Conservation (phyloP, 2,888 invertebrate genomes). For the Pollenia labialis region DNA sequence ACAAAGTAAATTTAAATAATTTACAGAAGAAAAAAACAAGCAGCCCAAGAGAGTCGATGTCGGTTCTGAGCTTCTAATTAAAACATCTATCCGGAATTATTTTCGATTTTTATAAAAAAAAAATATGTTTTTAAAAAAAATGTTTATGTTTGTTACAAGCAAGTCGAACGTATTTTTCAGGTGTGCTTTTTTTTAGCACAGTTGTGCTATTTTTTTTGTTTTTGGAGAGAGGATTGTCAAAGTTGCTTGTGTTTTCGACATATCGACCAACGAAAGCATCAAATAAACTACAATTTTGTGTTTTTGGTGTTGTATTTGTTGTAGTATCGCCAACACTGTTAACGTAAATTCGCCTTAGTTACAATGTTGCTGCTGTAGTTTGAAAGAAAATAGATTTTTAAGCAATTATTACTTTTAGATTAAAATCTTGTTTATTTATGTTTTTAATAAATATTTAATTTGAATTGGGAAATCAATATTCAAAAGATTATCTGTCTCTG, state of each 20-base stretch:
- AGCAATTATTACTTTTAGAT: background rate
- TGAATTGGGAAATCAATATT: background rate
- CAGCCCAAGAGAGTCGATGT: background rate
- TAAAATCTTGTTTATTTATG: background rate
- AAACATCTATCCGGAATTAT: background rate
- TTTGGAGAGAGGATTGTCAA: too few relatives aligned
- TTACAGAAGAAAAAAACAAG: background rate
- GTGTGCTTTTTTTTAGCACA: too few relatives aligned
- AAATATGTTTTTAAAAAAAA: slow-evolving; percentile 6
- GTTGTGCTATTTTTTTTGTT: too few relatives aligned
- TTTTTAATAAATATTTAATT: slow-evolving; percentile 30
- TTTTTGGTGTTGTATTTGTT: too few relatives aligned
- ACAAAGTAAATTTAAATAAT: background rate
- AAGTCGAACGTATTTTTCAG: too few relatives aligned
- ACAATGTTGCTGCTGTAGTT: background rate
- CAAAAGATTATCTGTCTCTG: background rate
- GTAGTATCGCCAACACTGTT: too few relatives aligned
- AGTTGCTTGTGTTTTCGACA: too few relatives aligned
- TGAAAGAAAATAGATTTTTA: background rate
- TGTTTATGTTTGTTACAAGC: background rate
- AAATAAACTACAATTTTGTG: too few relatives aligned
- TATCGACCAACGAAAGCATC: too few relatives aligned
- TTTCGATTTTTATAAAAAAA: background rate
- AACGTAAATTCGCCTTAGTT: too few relatives aligned
- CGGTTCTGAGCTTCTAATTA: background rate